phyloP scores from a whole-genome alignment of 2,113 vertebrate genomes.

The Eolophus roseicapilla region DNA sequence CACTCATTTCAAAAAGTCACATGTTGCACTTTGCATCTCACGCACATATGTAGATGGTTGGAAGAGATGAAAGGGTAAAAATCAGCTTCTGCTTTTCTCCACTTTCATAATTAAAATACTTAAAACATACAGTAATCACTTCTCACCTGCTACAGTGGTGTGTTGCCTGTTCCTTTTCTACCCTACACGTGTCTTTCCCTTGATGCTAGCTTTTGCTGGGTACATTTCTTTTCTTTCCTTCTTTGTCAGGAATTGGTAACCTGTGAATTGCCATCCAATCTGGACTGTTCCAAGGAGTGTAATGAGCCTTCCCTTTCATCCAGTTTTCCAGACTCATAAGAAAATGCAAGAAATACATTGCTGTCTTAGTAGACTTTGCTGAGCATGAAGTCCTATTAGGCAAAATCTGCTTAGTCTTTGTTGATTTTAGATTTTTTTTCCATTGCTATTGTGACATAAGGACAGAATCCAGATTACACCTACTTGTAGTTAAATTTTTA shows the following conservation, averaged over 20 bases:
- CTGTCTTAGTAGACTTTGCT: not conserved
- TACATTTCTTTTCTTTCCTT: not conserved
- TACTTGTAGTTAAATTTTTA: not conserved
- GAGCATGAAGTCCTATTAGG: rapidly evolving
- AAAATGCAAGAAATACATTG: not conserved
- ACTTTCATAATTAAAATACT: not conserved
- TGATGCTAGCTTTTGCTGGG: not conserved
- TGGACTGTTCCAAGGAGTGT: not conserved
- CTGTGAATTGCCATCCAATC: not conserved
- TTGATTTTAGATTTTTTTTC: not conserved
- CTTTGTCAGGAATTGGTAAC: not conserved
- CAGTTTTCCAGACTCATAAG: not conserved
- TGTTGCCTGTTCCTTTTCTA: not conserved
- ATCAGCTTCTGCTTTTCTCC: not conserved
- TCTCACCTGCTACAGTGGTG: rapidly evolving
- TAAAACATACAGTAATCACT: not conserved
- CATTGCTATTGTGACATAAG: not conserved
- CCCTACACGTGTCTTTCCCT: rapidly evolving
- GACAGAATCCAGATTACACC: not conserved
- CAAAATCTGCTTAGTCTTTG: not conserved
- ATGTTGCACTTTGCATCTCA: not conserved
- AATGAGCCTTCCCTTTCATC: not conserved
- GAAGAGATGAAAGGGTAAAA: not conserved
- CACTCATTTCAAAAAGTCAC: not conserved
- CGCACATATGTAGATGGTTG: rapidly evolving